phyloP scores from a whole-genome alignment of 2,888 invertebrate genomes.

The Campopleginae sp. region DNA sequence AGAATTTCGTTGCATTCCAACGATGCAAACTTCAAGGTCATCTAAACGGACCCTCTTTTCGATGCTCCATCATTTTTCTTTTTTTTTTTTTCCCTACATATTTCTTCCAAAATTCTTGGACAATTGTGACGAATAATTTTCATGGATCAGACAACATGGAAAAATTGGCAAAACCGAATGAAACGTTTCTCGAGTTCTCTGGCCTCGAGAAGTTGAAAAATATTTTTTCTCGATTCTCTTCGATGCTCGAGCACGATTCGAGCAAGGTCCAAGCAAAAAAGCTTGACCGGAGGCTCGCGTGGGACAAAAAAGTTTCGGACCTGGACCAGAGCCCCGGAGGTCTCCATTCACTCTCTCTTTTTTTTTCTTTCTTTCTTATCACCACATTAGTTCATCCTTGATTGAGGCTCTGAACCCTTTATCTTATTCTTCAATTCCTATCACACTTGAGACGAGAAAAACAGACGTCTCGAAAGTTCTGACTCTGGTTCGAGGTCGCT shows the following conservation, averaged over 20 bases:
- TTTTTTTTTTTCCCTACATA: background rate
- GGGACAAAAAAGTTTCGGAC: conserved; percentile 29
- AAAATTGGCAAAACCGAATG: conserved; percentile 46
- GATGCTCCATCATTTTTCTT: conserved; percentile 23
- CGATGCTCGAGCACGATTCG: conserved; percentile 14
- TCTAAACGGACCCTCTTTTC: no score
- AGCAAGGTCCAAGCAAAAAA: conserved; percentile 19
- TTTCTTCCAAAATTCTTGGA: no score
- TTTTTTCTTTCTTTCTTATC: background rate
- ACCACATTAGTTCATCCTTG: conserved; percentile 25
- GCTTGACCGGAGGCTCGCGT: background rate
- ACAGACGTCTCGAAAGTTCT: background rate
- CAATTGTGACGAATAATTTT: no score
- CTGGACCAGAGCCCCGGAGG: conserved; percentile 9
- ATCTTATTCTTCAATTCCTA: background rate
- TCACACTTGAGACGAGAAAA: background rate
- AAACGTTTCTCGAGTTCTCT: conserved; percentile 26
- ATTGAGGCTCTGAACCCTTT: conserved; percentile 14
- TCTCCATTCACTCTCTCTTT: background rate
- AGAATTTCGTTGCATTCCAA: no score
- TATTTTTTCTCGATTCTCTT: conserved; percentile 15
- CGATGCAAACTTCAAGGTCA: no score
- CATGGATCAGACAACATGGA: background rate
- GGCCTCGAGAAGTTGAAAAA: background rate
- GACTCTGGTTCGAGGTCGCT: background rate